Conservation (phyloP, 2,113 vertebrate genomes). For the Oostethus manadensis region DNA sequence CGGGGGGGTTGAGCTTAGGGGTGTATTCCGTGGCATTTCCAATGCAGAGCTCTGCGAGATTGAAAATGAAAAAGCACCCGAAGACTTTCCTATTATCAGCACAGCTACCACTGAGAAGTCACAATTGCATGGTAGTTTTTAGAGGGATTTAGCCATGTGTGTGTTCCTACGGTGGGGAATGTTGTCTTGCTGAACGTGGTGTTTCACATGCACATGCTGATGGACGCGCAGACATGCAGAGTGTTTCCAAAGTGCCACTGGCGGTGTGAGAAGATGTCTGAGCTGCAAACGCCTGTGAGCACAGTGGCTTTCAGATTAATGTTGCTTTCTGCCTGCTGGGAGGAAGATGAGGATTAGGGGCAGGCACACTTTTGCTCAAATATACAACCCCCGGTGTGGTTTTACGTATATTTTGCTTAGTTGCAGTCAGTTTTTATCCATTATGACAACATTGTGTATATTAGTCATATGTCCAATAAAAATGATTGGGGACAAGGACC, state of each 20-base stretch:
- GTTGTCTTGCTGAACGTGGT: slow-evolving; percentile 47
- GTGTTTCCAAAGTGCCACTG: slow-evolving; percentile 61
- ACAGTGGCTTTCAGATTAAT: slow-evolving; percentile 63
- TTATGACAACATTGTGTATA: neutral
- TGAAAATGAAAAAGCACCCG: slow-evolving; percentile 53
- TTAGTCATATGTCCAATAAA: no score
- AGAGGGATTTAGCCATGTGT: neutral
- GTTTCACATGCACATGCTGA: slow-evolving; percentile 61
- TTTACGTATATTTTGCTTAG: slow-evolving; percentile 28
- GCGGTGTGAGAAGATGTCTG: slow-evolving; percentile 52
- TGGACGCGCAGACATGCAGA: slow-evolving; percentile 51
- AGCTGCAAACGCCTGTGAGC: slow-evolving; percentile 46
- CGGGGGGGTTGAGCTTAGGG: slow-evolving; percentile 43
- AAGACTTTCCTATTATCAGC: slow-evolving; percentile 53
- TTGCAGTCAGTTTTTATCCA: neutral
- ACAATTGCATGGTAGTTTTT: slow-evolving; percentile 34
- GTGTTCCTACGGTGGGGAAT: neutral
- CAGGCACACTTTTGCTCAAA: slow-evolving; percentile 35
- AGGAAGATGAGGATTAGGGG: slow-evolving; percentile 45
- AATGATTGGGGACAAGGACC: no score
- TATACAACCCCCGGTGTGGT: slow-evolving; percentile 20
- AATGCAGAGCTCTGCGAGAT: slow-evolving; percentile 39
- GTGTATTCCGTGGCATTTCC: slow-evolving; percentile 51
- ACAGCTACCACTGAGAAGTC: slow-evolving; percentile 34
- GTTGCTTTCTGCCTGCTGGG: slow-evolving; percentile 58